phyloP scores from a whole-genome alignment of 2,888 invertebrate genomes.

The Gastracanthus pulcherrimus region DNA sequence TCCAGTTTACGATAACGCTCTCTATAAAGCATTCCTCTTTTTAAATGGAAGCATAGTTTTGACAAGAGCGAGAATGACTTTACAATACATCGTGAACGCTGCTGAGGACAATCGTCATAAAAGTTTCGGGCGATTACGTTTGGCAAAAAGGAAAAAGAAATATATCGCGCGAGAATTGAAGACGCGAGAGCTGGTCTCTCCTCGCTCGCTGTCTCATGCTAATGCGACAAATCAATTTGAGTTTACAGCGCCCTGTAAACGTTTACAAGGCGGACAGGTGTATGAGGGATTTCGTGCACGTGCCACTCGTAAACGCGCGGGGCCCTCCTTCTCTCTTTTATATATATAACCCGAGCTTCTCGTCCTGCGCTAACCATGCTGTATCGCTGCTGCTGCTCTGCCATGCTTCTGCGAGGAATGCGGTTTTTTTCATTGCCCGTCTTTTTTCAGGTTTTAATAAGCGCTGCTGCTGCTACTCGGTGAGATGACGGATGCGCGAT shows the following conservation, averaged over 20 bases:
- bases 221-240: constrained; percentile 76
- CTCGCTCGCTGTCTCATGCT: constrained; percentile 63
- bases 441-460: neutral
- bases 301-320: constrained; percentile 60
- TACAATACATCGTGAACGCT: neutral
- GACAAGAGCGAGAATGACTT: neutral
- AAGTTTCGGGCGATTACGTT: constrained; percentile 21
- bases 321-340: constrained; percentile 32
- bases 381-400: neutral
- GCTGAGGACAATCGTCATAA: constrained; percentile 28
- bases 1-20: neutral
- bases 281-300: constrained; percentile 62
- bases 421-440: constrained; percentile 16
- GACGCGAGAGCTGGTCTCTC: neutral
- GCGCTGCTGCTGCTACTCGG: neutral
- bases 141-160: neutral
- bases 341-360: constrained; percentile 29
- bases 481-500: constrained; percentile 10
- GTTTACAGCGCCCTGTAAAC: constrained; percentile 73
- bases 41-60: neutral
- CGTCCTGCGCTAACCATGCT: neutral
- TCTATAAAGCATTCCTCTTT: neutral
- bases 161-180: constrained; percentile 17
- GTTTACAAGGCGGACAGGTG: constrained; percentile 73
- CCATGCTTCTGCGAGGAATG: constrained; percentile 33